phyloP scores from a whole-genome alignment of 2,797 vertebrate genomes.

The Poecilia picta region DNA sequence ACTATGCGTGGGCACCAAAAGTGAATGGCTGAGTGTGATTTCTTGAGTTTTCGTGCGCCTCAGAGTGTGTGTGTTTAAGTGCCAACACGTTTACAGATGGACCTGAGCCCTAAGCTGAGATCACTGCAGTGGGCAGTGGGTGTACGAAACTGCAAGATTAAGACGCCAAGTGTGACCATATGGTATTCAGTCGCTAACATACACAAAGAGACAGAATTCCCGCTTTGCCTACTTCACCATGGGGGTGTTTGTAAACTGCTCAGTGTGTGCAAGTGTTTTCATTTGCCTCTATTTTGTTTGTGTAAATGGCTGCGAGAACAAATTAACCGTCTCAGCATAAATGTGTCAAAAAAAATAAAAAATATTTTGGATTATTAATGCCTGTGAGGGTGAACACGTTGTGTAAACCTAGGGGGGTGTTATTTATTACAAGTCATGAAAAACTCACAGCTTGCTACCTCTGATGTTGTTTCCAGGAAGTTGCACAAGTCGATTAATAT shows the following conservation, averaged over 20 bases:
- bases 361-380: slow-evolving; percentile 27
- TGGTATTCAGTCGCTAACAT: slow-evolving; percentile 15
- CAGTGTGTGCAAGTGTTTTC: neutral
- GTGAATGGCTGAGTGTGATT: slow-evolving; percentile 22
- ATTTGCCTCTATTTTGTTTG: slow-evolving; percentile 11
- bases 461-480: neutral
- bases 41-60: neutral
- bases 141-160: slow-evolving; percentile 32
- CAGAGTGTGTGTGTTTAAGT: slow-evolving; percentile 21
- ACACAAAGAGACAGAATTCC: slow-evolving; percentile 14
- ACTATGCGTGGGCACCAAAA: slow-evolving; percentile 33
- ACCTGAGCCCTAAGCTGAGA: slow-evolving; percentile 45
- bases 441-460: neutral
- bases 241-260: slow-evolving; percentile 16
- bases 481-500: neutral
- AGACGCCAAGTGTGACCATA: slow-evolving; percentile 10
- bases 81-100: slow-evolving; percentile 41
- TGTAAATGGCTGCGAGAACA: slow-evolving; percentile 12
- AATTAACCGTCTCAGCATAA: slow-evolving; percentile 14
- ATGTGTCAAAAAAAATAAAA: slow-evolving; percentile 21
- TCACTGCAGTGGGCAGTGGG: slow-evolving; percentile 35
- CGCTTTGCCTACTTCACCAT: slow-evolving; percentile 5
- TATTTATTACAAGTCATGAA: slow-evolving; percentile 1
- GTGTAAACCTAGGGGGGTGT: neutral
- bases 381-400: slow-evolving; percentile 21